Conservation (phyloP, 2,797 vertebrate genomes). For the Acestrorhynchus altus region DNA sequence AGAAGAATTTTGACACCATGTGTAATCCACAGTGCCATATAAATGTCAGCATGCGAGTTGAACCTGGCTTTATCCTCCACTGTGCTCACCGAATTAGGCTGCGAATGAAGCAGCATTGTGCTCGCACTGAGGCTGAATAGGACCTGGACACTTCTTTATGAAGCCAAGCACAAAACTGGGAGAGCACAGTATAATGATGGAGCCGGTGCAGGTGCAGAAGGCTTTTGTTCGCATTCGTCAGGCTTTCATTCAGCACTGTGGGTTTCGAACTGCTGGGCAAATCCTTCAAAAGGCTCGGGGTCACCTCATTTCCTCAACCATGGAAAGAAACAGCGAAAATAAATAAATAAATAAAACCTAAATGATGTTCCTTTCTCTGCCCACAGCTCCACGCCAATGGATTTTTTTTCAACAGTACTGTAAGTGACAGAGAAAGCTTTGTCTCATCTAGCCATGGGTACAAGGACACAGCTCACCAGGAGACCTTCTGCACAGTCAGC, state of each 20-base stretch:
- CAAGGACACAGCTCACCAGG: slow-evolving; percentile 41
- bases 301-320: slow-evolving; percentile 38
- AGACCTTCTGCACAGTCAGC: slow-evolving; percentile 14
- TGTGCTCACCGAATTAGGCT: background rate
- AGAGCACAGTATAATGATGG: slow-evolving; percentile 3
- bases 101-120: slow-evolving; percentile 20
- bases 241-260: slow-evolving; percentile 26
- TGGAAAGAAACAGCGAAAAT: slow-evolving; percentile 20
- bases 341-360: background rate
- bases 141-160: slow-evolving; percentile 2
- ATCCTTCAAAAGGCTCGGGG: slow-evolving; percentile 29
- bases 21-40: background rate
- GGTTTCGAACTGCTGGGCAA: slow-evolving; percentile 28
- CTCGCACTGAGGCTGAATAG: background rate
- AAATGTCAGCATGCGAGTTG: slow-evolving; percentile 12
- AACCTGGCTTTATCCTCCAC: slow-evolving; percentile 17
- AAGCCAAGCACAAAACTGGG: background rate
- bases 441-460: slow-evolving; percentile 35
- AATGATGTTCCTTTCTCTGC: slow-evolving; percentile 15
- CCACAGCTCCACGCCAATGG: background rate
- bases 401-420: slow-evolving; percentile 33
- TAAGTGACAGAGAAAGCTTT: slow-evolving; percentile 44
- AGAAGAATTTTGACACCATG: background rate
- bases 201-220: background rate
- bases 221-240: slow-evolving; percentile 22